Evolutionary conservation across 2,797 vertebrate genomes (phyloP).

Genomic region (Bufotes viridis): DNA sequence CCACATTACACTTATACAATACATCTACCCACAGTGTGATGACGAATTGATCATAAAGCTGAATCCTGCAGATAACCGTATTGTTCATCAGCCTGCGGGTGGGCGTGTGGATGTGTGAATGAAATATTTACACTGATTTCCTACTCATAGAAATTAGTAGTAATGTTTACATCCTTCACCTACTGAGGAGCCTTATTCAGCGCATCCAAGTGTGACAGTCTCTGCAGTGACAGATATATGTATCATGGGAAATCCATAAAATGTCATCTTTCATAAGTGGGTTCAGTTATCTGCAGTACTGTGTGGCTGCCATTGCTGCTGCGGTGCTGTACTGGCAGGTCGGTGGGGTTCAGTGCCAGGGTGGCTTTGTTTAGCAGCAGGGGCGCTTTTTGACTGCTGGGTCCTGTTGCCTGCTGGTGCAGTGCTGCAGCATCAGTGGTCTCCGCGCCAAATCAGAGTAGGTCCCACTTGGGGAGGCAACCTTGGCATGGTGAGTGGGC

Average conservation of each 20-base stretch:
- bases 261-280: not conserved
- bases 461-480: no score
- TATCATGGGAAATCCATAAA: not conserved
- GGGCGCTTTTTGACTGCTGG: no score
- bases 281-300: not conserved
- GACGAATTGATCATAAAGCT: conserved; percentile 24
- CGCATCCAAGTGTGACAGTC: not conserved
- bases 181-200: conserved; percentile 11
- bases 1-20: not conserved
- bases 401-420: no score
- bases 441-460: no score
- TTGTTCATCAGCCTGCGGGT: conserved; percentile 29
- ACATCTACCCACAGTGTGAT: not conserved
- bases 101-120: conserved; percentile 35
- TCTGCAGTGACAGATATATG: conserved; percentile 8
- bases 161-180: conserved; percentile 40
- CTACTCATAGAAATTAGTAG: conserved; percentile 28
- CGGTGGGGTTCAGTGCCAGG: no score
- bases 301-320: no score
- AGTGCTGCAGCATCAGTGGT: no score
- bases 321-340: no score
- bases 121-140: conserved; percentile 31
- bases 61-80: conserved; percentile 26
- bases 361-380: no score
- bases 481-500: no score